Evolutionary conservation across 2,888 invertebrate genomes (phyloP).

Genomic region (Alcis repandata): DNA sequence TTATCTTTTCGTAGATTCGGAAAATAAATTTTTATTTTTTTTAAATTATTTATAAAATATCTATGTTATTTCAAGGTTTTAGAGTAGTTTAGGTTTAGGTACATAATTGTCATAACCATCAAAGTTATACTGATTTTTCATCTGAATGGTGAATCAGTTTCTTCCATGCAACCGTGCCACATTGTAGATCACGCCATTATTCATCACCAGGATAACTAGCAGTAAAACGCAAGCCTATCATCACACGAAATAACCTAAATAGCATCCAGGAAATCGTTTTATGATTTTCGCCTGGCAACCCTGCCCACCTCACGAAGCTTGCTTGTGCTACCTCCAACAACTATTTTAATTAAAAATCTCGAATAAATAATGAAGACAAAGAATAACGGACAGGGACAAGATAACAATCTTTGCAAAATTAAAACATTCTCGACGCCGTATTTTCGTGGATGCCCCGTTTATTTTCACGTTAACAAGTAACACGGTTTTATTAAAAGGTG

Average conservation of each 20-base stretch:
- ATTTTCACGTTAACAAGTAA: slow-evolving; percentile 37
- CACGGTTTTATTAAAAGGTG: slow-evolving; percentile 37
- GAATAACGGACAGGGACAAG: slow-evolving; percentile 41
- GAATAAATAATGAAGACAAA: slow-evolving; percentile 49
- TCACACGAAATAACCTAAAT: too few species aligned
- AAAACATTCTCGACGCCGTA: slow-evolving; percentile 47
- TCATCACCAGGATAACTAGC: not conserved
- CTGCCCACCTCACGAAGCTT: slow-evolving; percentile 23
- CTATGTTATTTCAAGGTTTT: too few species aligned
- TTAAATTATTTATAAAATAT: too few species aligned
- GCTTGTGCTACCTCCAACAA: slow-evolving; percentile 36
- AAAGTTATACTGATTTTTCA: too few species aligned
- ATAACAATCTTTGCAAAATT: slow-evolving; percentile 49
- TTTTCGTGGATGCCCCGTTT: slow-evolving; percentile 44
- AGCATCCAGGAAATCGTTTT: too few species aligned
- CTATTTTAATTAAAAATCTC: slow-evolving; percentile 54
- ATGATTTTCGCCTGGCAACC: slow-evolving; percentile 10
- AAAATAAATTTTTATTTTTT: too few species aligned
- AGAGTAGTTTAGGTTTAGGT: too few species aligned
- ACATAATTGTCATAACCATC: too few species aligned
- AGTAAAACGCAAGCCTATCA: not conserved
- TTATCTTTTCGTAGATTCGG: not conserved
- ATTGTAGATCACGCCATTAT: too few species aligned
- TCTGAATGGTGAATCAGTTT: too few species aligned
- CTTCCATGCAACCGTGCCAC: too few species aligned